These are phyloP conservation scores for Crocallis elinguaria DNA, from an alignment of 2,888 invertebrate species.

Conservation along the genomic window DNA sequence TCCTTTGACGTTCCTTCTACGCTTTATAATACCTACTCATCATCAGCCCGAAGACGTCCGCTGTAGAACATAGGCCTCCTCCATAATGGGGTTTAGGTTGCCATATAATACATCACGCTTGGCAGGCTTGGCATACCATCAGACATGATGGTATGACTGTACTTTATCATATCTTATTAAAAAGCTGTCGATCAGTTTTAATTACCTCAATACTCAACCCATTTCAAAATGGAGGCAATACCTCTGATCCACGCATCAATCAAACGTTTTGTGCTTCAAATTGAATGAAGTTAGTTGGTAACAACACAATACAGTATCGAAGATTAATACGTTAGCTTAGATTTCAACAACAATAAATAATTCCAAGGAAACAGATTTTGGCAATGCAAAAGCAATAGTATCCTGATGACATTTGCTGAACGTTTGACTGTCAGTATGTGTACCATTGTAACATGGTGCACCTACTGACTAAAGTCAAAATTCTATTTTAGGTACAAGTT, in stretches of 20 bases:
- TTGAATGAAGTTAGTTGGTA: slow-evolving; percentile 7
- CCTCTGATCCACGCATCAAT: slow-evolving; percentile 2
- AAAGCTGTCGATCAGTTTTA: background rate
- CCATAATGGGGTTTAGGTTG: too few species aligned
- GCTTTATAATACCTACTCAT: too few species aligned
- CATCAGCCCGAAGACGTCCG: too few species aligned
- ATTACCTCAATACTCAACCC: background rate
- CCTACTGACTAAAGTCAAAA: too few species aligned
- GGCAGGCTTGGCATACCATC: background rate
- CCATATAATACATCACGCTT: background rate
- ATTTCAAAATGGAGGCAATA: background rate
- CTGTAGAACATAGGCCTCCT: too few species aligned
- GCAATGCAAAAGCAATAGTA: too few species aligned
- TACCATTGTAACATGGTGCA: too few species aligned
- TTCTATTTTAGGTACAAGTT: too few species aligned
- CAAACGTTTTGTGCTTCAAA: slow-evolving; percentile 11
- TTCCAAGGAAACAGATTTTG: too few species aligned
- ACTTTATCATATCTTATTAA: background rate
- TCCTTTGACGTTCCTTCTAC: too few species aligned
- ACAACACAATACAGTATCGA: background rate
- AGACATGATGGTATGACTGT: background rate
- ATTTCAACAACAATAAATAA: background rate
- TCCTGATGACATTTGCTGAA: too few species aligned
- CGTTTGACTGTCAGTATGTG: too few species aligned
- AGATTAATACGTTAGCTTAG: background rate